These are phyloP conservation scores for Clostera curtula DNA, from an alignment of 2,888 invertebrate species.

Conservation along the genomic window DNA sequence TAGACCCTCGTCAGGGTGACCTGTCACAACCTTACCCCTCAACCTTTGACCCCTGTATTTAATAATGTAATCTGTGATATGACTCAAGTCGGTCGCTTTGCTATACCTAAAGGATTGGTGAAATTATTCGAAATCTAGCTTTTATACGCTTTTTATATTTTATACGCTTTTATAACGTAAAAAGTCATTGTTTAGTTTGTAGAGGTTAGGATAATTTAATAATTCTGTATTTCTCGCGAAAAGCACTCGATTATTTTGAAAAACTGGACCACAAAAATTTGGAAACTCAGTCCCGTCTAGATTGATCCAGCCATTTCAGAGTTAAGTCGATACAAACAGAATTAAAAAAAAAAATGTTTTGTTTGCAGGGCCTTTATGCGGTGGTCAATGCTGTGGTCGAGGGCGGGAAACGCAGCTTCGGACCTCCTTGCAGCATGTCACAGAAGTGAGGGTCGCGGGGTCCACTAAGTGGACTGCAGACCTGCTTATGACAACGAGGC, in stretches of 20 bases:
- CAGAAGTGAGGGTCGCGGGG: conserved; percentile 80
- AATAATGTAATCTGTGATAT: conserved; percentile 28
- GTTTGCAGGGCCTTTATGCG: conserved; percentile 74
- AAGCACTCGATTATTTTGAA: too few species aligned
- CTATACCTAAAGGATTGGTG: too few species aligned
- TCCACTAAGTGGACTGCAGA: conserved; percentile 85
- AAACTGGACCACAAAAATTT: too few species aligned
- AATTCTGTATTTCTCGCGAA: too few species aligned
- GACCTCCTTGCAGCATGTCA: conserved; percentile 75
- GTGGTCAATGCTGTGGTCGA: conserved; percentile 81
- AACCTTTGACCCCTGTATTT: conserved; percentile 27
- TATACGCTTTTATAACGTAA: too few species aligned
- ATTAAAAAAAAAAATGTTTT: conserved; percentile 11
- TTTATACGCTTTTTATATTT: too few species aligned
- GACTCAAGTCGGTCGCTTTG: conserved; percentile 5
- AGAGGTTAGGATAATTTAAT: too few species aligned
- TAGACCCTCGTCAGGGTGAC: conserved; percentile 34
- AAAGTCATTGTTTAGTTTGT: too few species aligned
- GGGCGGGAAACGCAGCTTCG: conserved; percentile 75
- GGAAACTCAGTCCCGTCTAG: too few species aligned
- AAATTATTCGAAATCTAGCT: too few species aligned
- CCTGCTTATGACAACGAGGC: conserved; percentile 82
- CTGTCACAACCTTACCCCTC: conserved; percentile 29
- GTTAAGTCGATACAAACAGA: too few species aligned
- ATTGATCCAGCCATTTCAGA: too few species aligned